phyloP scores from a whole-genome alignment of 2,113 vertebrate genomes.

The Perca flavescens region DNA sequence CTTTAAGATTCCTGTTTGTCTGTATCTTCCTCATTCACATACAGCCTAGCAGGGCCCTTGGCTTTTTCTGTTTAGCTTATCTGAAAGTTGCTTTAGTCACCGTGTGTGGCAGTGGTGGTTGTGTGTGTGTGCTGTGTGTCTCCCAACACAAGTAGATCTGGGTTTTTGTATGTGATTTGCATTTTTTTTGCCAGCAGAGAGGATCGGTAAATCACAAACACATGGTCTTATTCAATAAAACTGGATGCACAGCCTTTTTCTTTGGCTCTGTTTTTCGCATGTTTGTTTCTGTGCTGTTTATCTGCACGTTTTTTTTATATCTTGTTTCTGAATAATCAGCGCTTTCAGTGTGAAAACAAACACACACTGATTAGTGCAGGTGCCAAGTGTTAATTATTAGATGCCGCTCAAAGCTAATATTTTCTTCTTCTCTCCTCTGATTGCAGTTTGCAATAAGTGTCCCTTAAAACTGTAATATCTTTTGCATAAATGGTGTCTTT shows the following conservation, averaged over 20 bases:
- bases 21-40: slow-evolving; percentile 25
- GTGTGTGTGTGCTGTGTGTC: slow-evolving; percentile 7
- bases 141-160: neutral
- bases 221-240: neutral
- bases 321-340: neutral
- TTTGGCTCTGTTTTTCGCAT: neutral
- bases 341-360: neutral
- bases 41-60: slow-evolving; percentile 19
- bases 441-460: neutral
- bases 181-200: neutral
- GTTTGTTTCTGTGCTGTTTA: neutral
- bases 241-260: neutral
- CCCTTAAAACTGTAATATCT: neutral
- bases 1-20: slow-evolving; percentile 26
- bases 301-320: neutral
- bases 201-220: neutral
- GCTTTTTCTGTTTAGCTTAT: slow-evolving; percentile 21
- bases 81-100: neutral
- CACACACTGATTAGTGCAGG: neutral
- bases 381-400: neutral
- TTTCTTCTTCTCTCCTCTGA: neutral
- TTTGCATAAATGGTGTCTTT: neutral
- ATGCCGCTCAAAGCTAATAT: neutral
- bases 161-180: neutral
- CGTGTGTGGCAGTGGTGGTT: neutral